Conservation (phyloP, 2,797 vertebrate species). For the Forpus xanthops region DNA sequence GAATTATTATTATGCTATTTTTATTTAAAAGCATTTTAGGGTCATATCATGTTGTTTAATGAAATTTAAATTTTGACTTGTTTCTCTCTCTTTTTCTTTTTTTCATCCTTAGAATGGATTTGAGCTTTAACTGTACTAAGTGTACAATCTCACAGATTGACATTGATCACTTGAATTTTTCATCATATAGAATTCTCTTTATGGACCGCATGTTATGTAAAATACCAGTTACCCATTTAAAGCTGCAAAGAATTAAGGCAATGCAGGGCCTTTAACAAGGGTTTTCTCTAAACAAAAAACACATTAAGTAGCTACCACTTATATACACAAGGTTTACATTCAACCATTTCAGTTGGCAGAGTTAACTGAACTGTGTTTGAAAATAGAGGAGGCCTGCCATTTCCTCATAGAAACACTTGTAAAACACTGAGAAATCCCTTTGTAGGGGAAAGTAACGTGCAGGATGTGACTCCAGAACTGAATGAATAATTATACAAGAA, state of each 20-base stretch:
- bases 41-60: not conserved
- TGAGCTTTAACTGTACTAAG: not conserved
- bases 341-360: not conserved
- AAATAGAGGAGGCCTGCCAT: not conserved
- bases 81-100: not conserved
- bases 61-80: not conserved
- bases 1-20: not conserved
- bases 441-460: not conserved
- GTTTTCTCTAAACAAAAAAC: not conserved
- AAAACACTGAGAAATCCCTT: not conserved
- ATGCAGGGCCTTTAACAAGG: not conserved
- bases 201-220: not conserved
- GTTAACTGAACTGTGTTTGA: not conserved
- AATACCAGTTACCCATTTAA: not conserved
- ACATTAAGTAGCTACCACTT: not conserved
- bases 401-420: not conserved
- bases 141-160: not conserved
- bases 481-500: not conserved
- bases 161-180: conserved; percentile 1
- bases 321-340: not conserved
- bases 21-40: not conserved
- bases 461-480: not conserved
- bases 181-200: not conserved
- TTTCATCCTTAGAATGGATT: not conserved
- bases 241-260: not conserved